Evolutionary conservation across 2,888 invertebrate species (phyloP).

Genomic region (Julus scanicus): DNA sequence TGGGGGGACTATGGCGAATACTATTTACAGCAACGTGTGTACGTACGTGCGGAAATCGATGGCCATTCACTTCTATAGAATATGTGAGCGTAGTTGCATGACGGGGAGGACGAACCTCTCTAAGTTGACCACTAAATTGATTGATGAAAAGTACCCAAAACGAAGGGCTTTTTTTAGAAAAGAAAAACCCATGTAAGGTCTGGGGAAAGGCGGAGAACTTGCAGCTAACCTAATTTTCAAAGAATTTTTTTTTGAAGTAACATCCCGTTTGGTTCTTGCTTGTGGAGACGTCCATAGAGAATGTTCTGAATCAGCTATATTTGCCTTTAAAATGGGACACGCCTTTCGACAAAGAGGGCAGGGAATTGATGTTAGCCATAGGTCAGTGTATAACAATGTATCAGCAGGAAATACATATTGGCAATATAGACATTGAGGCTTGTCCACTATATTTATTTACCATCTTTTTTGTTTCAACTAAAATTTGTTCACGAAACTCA

Average conservation of each 20-base stretch:
- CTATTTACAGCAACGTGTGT: conserved; percentile 16
- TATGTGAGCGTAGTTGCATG: neutral
- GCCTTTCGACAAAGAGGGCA: neutral
- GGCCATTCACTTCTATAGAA: neutral
- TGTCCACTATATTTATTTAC: too few relatives aligned
- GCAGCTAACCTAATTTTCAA: neutral
- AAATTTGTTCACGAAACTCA: too few relatives aligned
- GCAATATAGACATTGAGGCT: too few relatives aligned
- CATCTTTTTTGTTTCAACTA: too few relatives aligned
- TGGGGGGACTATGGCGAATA: neutral
- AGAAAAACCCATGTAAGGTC: neutral
- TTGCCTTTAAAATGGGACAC: neutral
- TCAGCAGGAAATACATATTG: too few relatives aligned
- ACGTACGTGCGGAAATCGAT: neutral
- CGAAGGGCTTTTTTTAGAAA: neutral
- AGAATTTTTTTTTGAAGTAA: neutral
- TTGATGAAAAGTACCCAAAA: conserved; percentile 20
- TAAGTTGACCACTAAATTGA: neutral
- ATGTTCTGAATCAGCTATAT: neutral
- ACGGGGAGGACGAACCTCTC: neutral
- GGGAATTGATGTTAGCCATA: neutral
- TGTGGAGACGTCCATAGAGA: too few relatives aligned
- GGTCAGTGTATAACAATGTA: too few relatives aligned
- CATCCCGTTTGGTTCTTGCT: neutral
- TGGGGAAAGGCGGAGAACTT: neutral